Evolutionary conservation across 1,140 invertebrate species (phyloP), one percentile per base, ranked within the genome.

Genomic region (Bombus superbus): DNA sequence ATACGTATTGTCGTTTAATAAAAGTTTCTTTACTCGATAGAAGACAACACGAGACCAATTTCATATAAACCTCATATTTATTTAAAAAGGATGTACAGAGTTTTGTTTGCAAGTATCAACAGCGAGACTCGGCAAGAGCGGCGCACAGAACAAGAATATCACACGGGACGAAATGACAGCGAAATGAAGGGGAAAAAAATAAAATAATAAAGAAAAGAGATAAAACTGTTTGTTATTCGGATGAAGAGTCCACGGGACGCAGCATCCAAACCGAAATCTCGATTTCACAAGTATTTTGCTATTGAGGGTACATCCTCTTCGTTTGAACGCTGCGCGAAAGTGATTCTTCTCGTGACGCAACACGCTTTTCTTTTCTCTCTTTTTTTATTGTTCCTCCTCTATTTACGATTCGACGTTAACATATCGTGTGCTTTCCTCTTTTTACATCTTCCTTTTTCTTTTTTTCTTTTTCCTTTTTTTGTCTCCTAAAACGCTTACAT

Each of bases 11-110:
- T 8, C 28, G 15, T 25, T 13, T 4, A 18, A n/a, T 25, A 13
- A 25, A 40, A n/a, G 11, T 72, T 28, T 3, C 28, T n/a, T 40
- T 15, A 10, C 1, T 2, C 5, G 6, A 11, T 32, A 32, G 59
- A 22, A 32, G 15, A 42, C 35, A 64, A 25, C 28, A 42, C 22
- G 4, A 78, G 28, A 77, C 57, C 5, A 40, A 59, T 32, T 68
- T 93, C 84, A 90, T 95, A 95, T 94, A 95, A 95, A 95, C 94
- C 93, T 95, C 94, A 94, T 94, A 95, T 95, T 95, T 95, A 95
- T 95, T 95, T 94, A 94, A 95, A 95, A 95, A 95, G 94, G 94
- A 95, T 95, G 94, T 95, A 95, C 95, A 95, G 92, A 93, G 91
- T 94, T 94, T 94, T 94, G 91, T 95, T 95, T 95, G 93, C 92